phyloP scores from a whole-genome alignment of 2,888 invertebrate species.

The Enchytraeus crypticus region DNA sequence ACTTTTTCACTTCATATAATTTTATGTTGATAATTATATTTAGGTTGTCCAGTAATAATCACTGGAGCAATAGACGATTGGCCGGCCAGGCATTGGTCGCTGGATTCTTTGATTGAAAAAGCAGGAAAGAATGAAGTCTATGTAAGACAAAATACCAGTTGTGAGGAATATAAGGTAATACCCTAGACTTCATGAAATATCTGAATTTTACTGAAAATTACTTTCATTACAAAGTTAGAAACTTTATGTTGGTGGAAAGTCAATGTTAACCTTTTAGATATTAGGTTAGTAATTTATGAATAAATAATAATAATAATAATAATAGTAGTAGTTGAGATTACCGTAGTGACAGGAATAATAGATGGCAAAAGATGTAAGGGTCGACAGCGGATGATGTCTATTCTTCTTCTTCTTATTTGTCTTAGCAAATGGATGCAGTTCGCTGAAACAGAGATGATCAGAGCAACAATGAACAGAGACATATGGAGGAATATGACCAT shows the following conservation, averaged over 20 bases:
- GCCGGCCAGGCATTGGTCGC: conserved; percentile 29
- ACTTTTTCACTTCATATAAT: not conserved
- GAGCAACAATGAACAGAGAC: no score
- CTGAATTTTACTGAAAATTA: not conserved
- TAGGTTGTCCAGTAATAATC: conserved; percentile 28
- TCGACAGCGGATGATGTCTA: no score
- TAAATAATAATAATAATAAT: no score
- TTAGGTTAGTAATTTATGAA: no score
- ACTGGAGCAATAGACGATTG: conserved; percentile 21
- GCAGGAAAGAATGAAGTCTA: conserved; percentile 24
- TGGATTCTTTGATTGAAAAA: conserved; percentile 22
- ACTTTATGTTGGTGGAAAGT: not conserved
- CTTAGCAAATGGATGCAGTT: no score
- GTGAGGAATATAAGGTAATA: conserved; percentile 27
- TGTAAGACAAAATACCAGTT: conserved; percentile 29
- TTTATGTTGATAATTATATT: not conserved
- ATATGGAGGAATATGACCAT: no score
- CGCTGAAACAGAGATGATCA: no score
- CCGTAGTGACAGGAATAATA: no score
- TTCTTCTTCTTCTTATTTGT: no score
- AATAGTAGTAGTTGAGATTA: no score
- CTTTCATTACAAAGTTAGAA: not conserved
- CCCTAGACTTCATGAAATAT: not conserved
- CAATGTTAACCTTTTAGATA: no score
- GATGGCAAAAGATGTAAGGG: no score